These are phyloP conservation scores for Brachylomia viminalis DNA, from an alignment of 2,888 invertebrate species.

Conservation along the genomic window DNA sequence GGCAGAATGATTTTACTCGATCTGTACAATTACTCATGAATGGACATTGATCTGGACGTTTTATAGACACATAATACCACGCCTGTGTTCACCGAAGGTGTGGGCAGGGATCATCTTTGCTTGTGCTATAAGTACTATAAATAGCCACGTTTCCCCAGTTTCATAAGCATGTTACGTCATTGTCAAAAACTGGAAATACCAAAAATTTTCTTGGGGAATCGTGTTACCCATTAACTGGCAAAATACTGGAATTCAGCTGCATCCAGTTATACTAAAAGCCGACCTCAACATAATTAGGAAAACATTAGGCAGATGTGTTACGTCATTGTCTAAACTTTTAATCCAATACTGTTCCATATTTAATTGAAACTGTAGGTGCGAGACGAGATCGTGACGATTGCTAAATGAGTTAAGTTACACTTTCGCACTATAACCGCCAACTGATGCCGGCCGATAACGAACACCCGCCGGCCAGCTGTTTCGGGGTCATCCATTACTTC, in stretches of 20 bases:
- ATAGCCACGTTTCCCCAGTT: background rate
- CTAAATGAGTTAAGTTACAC: conserved; percentile 60
- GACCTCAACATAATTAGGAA: background rate
- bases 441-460: conserved; percentile 57
- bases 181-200: background rate
- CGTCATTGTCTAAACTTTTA: conserved; percentile 32
- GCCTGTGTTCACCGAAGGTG: background rate
- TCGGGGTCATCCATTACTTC: conserved; percentile 48
- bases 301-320: background rate
- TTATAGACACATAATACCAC: background rate
- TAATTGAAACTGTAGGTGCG: conserved; percentile 43
- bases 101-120: background rate
- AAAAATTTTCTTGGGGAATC: background rate
- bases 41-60: background rate
- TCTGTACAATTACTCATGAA: background rate
- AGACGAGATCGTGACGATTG: conserved; percentile 51
- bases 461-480: conserved; percentile 57
- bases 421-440: conserved; percentile 56
- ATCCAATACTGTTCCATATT: conserved; percentile 28
- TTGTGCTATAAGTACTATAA: background rate
- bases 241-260: background rate
- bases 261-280: background rate
- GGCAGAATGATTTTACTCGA: background rate
- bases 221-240: background rate
- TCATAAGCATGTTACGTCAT: background rate